Evolutionary conservation across 2,797 vertebrate genomes (phyloP).

Genomic region (Otus scops): DNA sequence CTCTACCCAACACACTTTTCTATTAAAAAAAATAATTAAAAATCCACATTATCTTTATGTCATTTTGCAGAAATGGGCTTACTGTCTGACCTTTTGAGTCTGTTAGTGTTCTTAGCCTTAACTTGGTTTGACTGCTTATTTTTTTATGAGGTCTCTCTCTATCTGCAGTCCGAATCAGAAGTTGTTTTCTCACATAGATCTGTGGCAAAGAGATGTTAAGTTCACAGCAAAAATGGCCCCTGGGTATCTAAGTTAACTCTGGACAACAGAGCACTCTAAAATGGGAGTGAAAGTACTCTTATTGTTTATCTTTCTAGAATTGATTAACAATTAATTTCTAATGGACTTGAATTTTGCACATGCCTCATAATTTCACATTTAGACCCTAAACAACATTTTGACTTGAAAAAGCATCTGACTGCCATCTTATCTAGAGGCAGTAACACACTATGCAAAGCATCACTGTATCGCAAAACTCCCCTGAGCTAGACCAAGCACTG

Average conservation of each 20-base stretch:
- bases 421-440: neutral
- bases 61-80: neutral
- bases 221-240: neutral
- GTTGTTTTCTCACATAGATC: neutral
- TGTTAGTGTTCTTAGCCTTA: neutral
- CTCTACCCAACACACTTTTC: neutral
- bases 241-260: neutral
- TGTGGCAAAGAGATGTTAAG: neutral
- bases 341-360: neutral
- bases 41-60: neutral
- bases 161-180: neutral
- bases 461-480: neutral
- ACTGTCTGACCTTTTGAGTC: neutral
- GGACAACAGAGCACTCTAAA: neutral
- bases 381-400: neutral
- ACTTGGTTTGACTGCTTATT: neutral
- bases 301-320: neutral
- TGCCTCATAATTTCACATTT: neutral
- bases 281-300: neutral
- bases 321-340: neutral
- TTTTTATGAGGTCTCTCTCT: neutral
- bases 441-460: neutral
- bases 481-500: accelerated
- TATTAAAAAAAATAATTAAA: neutral
- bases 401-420: neutral